A percentile compares a stretch with the other conserved stretches of the same genome.
Conservation (phyloP, 1,140 invertebrate genomes). For the Phortica variegata region DNA sequence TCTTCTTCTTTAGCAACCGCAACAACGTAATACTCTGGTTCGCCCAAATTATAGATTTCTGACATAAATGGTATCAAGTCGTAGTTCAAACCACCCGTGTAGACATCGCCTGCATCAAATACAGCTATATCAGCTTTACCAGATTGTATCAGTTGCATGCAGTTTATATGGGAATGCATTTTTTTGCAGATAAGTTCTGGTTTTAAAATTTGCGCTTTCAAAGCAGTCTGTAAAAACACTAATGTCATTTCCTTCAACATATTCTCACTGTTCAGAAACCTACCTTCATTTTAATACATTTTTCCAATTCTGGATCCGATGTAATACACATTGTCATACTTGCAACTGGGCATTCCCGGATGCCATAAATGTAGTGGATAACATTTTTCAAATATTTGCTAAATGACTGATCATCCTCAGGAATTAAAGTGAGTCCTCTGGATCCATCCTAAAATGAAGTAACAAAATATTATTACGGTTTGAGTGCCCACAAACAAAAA, state of each 20-base stretch:
- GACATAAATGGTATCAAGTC: conserved; percentile 84
- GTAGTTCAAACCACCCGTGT: conserved; percentile 81
- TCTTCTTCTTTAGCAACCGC: conserved; percentile 90
- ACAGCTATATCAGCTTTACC: conserved; percentile 85
- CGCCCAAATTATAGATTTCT: conserved; percentile 84
- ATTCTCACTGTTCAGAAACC: conserved; percentile 3
- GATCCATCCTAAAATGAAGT: conserved; percentile 68
- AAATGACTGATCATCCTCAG: conserved; percentile 61
- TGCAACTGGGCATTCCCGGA: conserved; percentile 78
- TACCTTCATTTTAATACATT: conserved; percentile 94
- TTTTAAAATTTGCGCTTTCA: conserved; percentile 83
- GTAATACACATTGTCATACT: conserved; percentile 85
- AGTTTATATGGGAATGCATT: conserved; percentile 82
- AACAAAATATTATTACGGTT: not conserved
- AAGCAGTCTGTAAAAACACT: conserved; percentile 66
- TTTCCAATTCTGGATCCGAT: conserved; percentile 84
- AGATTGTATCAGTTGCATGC: conserved; percentile 80
- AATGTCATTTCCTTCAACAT: not conserved
- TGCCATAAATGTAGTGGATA: conserved; percentile 69
- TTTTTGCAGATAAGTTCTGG: conserved; percentile 86
- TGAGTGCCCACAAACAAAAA: conserved; percentile 1
- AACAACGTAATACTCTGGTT: conserved; percentile 89
- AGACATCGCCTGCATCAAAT: conserved; percentile 91
- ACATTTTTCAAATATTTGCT: conserved; percentile 69
- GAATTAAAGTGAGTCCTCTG: conserved; percentile 63